phyloP scores from a whole-genome alignment of 2,888 invertebrate species.

The Rotaria socialis region DNA sequence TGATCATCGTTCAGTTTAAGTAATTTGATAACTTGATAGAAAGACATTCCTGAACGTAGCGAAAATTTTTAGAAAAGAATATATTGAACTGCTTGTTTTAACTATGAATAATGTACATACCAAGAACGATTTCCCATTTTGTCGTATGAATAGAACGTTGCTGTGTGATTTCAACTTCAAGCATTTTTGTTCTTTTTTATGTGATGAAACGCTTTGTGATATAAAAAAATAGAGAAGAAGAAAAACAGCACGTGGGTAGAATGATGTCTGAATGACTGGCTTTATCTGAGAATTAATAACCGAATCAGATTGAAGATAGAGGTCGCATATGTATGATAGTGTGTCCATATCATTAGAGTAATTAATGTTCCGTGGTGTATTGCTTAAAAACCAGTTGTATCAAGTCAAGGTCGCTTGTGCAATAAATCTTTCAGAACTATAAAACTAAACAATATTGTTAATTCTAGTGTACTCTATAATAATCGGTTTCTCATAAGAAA shows the following conservation, averaged over 20 bases:
- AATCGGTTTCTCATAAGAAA: no score
- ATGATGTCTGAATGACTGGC: not conserved
- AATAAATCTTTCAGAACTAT: no score
- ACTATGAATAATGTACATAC: not conserved
- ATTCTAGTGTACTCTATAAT: no score
- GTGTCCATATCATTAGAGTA: not conserved
- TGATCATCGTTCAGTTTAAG: constrained; percentile 90
- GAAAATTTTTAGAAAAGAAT: not conserved
- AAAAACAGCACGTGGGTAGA: not conserved
- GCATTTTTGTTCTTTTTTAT: constrained; percentile 28
- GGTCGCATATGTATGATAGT: not conserved
- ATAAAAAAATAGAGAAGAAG: not conserved
- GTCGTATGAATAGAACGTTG: constrained; percentile 35
- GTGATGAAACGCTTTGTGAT: not conserved
- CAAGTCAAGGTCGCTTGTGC: no score
- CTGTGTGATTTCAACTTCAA: constrained; percentile 28
- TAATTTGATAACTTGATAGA: constrained; percentile 91
- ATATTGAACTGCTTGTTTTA: not conserved
- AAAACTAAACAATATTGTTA: no score
- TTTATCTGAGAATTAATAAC: not conserved
- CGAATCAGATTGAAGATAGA: not conserved
- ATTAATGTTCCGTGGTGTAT: no score
- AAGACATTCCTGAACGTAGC: constrained; percentile 78
- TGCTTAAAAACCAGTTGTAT: no score
- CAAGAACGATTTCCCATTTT: constrained; percentile 29